Evolutionary conservation across 1,140 invertebrate genomes (phyloP).

Genomic region (Rhizoglyphus robini): DNA sequence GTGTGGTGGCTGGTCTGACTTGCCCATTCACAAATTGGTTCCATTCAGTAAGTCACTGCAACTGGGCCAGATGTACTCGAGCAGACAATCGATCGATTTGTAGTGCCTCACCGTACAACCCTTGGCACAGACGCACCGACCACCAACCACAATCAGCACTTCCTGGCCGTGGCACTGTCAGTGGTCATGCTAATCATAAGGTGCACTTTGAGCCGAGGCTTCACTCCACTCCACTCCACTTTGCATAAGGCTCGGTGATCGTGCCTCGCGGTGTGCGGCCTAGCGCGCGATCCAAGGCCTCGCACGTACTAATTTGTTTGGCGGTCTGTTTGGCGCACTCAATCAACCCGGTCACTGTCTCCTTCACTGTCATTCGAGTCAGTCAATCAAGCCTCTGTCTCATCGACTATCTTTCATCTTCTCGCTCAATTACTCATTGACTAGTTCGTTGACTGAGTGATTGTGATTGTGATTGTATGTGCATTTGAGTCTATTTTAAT

Average conservation of each 20-base stretch:
- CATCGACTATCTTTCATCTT: constrained; percentile 10
- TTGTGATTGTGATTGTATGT: background rate
- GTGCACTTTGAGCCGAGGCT: no score
- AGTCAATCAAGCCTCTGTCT: background rate
- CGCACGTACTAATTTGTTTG: constrained; percentile 10
- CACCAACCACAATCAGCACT: no score
- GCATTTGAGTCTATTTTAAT: background rate
- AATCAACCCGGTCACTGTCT: no score
- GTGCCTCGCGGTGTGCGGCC: constrained; percentile 6
- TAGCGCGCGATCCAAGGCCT: background rate
- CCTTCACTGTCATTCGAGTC: no score
- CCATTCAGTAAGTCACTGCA: no score
- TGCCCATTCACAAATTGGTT: no score
- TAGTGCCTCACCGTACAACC: background rate
- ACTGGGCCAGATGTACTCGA: background rate
- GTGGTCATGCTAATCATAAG: no score
- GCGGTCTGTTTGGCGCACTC: no score
- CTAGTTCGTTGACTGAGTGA: background rate
- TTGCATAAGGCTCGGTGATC: background rate
- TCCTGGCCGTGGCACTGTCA: no score
- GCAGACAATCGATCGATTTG: background rate
- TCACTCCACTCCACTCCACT: no score
- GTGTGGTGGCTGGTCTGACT: no score
- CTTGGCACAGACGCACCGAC: no score
- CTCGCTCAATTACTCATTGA: constrained; percentile 10